Evolutionary conservation across 2,113 vertebrate genomes (phyloP).

Genomic region (Benitochromis conjunctus): DNA sequence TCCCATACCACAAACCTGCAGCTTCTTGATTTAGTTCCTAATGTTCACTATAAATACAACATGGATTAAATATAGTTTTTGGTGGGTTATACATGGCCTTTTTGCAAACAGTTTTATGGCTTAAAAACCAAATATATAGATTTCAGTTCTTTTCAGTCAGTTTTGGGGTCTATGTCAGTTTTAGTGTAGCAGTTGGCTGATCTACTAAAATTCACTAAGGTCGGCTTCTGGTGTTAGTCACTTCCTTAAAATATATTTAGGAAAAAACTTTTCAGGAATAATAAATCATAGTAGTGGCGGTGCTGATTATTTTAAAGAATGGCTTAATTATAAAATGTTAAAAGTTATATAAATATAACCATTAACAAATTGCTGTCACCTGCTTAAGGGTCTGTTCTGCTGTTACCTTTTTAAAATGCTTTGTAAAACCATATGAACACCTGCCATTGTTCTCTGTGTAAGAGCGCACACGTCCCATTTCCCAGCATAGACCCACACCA

Average conservation of each 20-base stretch:
- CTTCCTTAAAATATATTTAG: accelerated
- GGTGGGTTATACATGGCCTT: not conserved
- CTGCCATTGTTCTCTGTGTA: not conserved
- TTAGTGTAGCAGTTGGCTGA: not conserved
- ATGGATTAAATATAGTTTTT: accelerated
- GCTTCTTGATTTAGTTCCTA: not conserved
- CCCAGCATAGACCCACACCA: not conserved
- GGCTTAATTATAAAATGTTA: not conserved
- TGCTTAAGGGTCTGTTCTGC: not conserved
- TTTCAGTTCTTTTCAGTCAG: not conserved
- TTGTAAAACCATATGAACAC: not conserved
- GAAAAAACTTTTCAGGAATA: not conserved
- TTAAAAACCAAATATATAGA: not conserved
- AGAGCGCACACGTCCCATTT: not conserved
- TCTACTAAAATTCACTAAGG: not conserved
- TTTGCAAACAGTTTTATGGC: not conserved
- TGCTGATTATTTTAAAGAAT: not conserved
- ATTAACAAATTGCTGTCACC: not conserved
- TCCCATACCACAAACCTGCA: not conserved
- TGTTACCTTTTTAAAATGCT: not conserved
- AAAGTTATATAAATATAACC: not conserved
- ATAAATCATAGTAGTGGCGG: not conserved
- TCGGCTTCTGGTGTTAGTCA: not conserved
- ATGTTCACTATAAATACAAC: not conserved
- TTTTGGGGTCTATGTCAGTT: not conserved